Evolutionary conservation across 2,797 vertebrate species (phyloP), one percentile per base, ranked within the genome.

Genomic region (Rhabdomys pumilio): DNA sequence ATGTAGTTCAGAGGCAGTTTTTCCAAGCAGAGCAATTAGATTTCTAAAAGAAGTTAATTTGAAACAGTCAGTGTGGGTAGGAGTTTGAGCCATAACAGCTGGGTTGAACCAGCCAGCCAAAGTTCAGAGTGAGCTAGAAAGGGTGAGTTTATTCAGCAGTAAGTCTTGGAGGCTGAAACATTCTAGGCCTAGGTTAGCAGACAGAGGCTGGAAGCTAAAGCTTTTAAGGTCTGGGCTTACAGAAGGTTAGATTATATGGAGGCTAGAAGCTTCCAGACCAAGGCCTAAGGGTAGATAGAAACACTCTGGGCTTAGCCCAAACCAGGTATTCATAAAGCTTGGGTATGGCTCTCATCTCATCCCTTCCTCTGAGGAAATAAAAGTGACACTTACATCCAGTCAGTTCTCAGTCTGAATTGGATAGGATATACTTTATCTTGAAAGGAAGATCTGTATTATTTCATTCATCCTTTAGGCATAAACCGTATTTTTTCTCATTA

Each of bases 401-500:
- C 6, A 91, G 82, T n/a, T 79, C 9, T 95, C 82, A 96, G 84
- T 92, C 31, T 86, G 20, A 29, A 50, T 87, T 61, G 85, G 79
- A 69, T 22, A 93, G 41, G 31, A 90, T 22, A 82, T 4, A 67
- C 69, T 94, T 95, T 93, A 19, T 93, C 44, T 91, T 50, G 0
- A 29, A 89, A 81, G 57, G 50, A 87, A 89, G 63, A 91, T 93
- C 75, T 87, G 31, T 96, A 80, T 95, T 24, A 75, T 93, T 94
- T 94, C 55, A 13, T 10, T 47, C 82, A 91, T 61, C 11, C 11
- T 93, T 92, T 59, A 93, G 20, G 24, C 6, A 89, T n/a, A 92
- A 73, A 38, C 19, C 26, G 38, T 85, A 63, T 26, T 87, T 92
- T 95, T 91, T 20, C 34, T 90, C 44, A 38, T 87, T 96, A 76